phyloP scores from a whole-genome alignment of 1,140 invertebrate species.

The Pseudomyrmex pallidus region DNA sequence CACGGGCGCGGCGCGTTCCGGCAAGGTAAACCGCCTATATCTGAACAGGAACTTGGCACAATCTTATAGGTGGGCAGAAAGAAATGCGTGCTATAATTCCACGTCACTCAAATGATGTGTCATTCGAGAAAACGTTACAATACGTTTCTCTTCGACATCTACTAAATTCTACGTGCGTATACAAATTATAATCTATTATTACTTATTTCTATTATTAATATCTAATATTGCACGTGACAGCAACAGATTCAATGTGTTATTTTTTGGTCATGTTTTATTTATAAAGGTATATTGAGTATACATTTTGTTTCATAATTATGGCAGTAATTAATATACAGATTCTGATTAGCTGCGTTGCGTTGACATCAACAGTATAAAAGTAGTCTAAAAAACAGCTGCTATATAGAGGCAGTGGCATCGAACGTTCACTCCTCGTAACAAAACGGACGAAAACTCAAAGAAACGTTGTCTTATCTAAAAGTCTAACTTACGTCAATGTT shows the following conservation, averaged over 20 bases:
- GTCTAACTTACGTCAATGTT: conserved; percentile 65
- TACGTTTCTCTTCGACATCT: background rate
- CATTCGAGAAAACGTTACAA: conserved; percentile 54
- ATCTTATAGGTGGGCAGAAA: conserved; percentile 67
- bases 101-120: conserved; percentile 57
- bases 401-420: conserved; percentile 75
- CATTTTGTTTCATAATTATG: conserved; percentile 81
- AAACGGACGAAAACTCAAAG: conserved; percentile 57
- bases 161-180: background rate
- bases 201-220: background rate
- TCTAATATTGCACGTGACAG: no score
- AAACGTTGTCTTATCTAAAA: conserved; percentile 59
- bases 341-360: conserved; percentile 76
- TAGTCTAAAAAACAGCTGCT: conserved; percentile 76
- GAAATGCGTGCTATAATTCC: conserved; percentile 69
- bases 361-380: conserved; percentile 81
- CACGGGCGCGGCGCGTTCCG: conserved; percentile 59
- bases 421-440: conserved; percentile 70
- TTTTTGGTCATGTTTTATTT: conserved; percentile 79
- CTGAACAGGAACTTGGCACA: conserved; percentile 70
- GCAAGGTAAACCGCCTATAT: conserved; percentile 74
- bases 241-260: background rate
- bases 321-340: conserved; percentile 81
- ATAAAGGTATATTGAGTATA: conserved; percentile 82
- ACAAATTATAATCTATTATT: no score